These are phyloP conservation scores for Silvanus unidentatus DNA, from an alignment of 2,888 invertebrate genomes.

Conservation along the genomic window DNA sequence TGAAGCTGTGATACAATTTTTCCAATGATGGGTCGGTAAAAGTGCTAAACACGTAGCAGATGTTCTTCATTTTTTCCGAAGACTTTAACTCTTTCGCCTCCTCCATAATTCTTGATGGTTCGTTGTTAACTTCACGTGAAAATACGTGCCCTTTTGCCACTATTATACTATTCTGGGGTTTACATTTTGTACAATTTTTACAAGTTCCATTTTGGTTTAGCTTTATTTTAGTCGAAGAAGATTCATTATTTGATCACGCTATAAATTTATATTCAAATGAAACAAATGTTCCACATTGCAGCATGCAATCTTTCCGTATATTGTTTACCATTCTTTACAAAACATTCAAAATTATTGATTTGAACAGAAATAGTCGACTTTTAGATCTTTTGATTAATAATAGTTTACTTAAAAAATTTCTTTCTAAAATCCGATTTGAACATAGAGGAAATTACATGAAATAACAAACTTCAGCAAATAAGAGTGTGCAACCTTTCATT, in stretches of 20 bases:
- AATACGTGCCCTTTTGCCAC: no score
- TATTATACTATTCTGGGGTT: constrained; percentile 2
- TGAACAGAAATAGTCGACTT: no score
- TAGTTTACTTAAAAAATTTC: no score
- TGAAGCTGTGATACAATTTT: constrained; percentile 65
- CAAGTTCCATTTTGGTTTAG: neutral
- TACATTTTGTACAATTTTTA: neutral
- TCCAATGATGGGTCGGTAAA: constrained; percentile 61
- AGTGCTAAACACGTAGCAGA: constrained; percentile 40
- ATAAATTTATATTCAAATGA: neutral
- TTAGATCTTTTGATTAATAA: no score
- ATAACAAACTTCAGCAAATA: no score
- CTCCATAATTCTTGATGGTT: constrained; percentile 24
- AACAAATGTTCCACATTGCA: neutral
- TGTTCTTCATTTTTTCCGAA: constrained; percentile 36
- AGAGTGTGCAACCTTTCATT: no score
- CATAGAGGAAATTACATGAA: no score
- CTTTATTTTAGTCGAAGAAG: constrained; percentile 5
- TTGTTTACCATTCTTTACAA: no score
- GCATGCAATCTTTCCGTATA: constrained; percentile 2
- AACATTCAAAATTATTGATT: no score
- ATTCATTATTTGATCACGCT: constrained; percentile 2
- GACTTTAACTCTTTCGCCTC: constrained; percentile 35
- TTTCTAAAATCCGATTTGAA: no score
- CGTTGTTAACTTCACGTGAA: neutral